Conservation (phyloP, 2,797 vertebrate genomes). For the Paedocypris micromegethes region DNA sequence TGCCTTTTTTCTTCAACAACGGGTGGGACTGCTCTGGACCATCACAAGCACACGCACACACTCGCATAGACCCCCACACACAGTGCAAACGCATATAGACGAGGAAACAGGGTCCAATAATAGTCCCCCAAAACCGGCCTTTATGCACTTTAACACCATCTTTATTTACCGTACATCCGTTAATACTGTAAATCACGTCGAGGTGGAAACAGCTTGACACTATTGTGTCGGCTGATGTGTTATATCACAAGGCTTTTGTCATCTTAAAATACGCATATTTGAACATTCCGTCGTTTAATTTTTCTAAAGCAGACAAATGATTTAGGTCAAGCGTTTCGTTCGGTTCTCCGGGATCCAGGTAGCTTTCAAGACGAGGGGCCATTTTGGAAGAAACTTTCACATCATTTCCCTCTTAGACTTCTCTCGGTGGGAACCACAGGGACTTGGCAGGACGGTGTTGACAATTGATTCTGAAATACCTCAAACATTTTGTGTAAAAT, state of each 20-base stretch:
- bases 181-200: not conserved
- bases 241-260: too few species aligned
- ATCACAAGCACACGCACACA: slow-evolving; percentile 40
- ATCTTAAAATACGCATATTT: too few species aligned
- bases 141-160: slow-evolving; percentile 68
- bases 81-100: slow-evolving; percentile 53
- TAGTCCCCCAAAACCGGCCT: slow-evolving; percentile 49
- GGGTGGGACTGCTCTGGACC: slow-evolving; percentile 81
- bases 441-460: slow-evolving; percentile 84
- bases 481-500: slow-evolving; percentile 99
- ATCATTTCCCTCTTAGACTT: slow-evolving; percentile 38
- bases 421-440: slow-evolving; percentile 69
- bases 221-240: too few species aligned
- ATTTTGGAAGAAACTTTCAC: not conserved
- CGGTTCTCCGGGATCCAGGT: slow-evolving; percentile 2
- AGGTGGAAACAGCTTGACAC: too few species aligned
- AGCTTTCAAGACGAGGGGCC: slow-evolving; percentile 12
- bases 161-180: not conserved
- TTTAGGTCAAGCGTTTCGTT: slow-evolving; percentile 2
- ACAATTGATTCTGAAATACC: slow-evolving; percentile 99
- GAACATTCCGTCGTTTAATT: too few species aligned
- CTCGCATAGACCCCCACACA: not conserved
- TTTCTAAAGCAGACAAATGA: not conserved
- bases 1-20: slow-evolving; percentile 98
- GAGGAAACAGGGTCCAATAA: slow-evolving; percentile 34